These are phyloP conservation scores for Papilio dardanus DNA, from an alignment of 1,140 invertebrate genomes.

Conservation along the genomic window DNA sequence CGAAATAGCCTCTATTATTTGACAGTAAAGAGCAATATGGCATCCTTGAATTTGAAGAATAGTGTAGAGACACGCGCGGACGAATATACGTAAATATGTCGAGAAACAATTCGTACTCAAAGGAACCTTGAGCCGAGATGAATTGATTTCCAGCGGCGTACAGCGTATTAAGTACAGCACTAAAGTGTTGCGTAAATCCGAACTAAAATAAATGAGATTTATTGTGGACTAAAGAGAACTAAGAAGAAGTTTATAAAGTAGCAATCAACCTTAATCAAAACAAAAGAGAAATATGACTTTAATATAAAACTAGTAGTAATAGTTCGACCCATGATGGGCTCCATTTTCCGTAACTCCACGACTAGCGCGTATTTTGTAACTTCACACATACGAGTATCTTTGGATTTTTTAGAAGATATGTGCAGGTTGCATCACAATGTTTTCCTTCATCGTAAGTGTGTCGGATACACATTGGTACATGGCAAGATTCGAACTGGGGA, in stretches of 20 bases:
- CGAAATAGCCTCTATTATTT: slow-evolving; percentile 27
- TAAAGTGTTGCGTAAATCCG: not conserved
- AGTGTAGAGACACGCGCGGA: slow-evolving; percentile 23
- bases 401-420: too few relatives aligned
- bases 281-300: not conserved
- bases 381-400: too few relatives aligned
- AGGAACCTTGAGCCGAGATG: slow-evolving; percentile 33
- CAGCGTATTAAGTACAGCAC: slow-evolving; percentile 18
- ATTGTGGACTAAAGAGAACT: not conserved
- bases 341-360: too few relatives aligned
- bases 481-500: too few relatives aligned
- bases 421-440: too few relatives aligned
- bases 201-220: not conserved
- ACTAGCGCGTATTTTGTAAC: too few relatives aligned
- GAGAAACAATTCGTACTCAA: slow-evolving; percentile 36
- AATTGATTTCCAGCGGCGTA: slow-evolving; percentile 40
- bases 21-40: slow-evolving; percentile 26
- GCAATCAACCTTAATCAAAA: too few relatives aligned
- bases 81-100: slow-evolving; percentile 31
- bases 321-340: not conserved
- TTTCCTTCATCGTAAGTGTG: too few relatives aligned
- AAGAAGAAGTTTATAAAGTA: not conserved
- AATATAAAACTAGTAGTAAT: not conserved
- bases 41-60: slow-evolving; percentile 8
- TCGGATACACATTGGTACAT: too few relatives aligned